A percentile compares a stretch with the other conserved stretches of the same genome.
These are phyloP conservation scores for Phrynocephalus versicolor DNA, from an alignment of 2,113 vertebrate species.

Conservation along the genomic window DNA sequence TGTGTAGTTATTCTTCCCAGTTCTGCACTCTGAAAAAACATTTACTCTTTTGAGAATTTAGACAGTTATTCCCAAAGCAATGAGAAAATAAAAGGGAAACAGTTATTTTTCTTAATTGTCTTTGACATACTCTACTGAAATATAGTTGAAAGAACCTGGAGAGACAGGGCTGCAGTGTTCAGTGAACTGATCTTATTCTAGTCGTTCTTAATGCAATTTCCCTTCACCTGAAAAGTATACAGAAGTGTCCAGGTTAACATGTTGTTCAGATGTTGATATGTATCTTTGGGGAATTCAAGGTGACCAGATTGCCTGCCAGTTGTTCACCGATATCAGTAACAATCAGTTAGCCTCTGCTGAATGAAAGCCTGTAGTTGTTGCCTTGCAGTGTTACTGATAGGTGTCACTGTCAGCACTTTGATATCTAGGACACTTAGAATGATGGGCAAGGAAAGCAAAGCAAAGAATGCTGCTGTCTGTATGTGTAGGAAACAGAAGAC, in stretches of 20 bases:
- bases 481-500: background rate
- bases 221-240: background rate
- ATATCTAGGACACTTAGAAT: background rate
- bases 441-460: background rate
- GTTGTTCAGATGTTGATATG: background rate
- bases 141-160: background rate
- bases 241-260: background rate
- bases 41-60: background rate
- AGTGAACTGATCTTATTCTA: background rate
- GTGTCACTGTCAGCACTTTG: constrained; percentile 10
- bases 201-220: background rate
- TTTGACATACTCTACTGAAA: background rate
- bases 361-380: constrained; percentile 9
- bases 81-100: background rate
- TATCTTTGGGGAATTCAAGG: constrained; percentile 19
- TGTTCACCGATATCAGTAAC: constrained; percentile 6
- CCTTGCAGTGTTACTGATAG: constrained; percentile 4
- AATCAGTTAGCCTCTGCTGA: background rate
- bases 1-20: background rate
- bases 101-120: background rate
- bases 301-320: constrained; percentile 19
- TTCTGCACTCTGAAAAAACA: background rate
- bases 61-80: background rate
- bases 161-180: background rate
- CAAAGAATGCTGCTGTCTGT: background rate